Percentiles rank a stretch among this genome's conserved stretches.
phyloP scores from a whole-genome alignment of 2,797 vertebrate genomes.

The Neopelma chrysocephalum region DNA sequence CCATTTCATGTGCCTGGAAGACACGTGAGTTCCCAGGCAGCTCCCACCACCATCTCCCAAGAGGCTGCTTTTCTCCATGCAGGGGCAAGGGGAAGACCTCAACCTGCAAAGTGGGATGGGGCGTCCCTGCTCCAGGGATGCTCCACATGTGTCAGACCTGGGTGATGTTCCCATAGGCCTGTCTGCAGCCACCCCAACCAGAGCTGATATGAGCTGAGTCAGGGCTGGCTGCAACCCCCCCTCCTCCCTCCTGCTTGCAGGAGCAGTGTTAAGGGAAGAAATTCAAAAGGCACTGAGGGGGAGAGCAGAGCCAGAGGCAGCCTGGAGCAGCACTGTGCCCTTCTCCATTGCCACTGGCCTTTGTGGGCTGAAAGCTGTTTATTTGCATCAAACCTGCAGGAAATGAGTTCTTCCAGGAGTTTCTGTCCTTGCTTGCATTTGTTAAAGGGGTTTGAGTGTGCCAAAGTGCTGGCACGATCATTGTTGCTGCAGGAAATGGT shows the following conservation, averaged over 20 bases:
- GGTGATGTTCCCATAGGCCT: not conserved
- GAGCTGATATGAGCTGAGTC: not conserved
- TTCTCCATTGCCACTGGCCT: not conserved
- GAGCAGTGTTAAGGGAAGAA: not conserved
- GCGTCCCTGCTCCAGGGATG: not conserved
- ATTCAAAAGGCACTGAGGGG: not conserved
- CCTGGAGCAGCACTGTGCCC: not conserved
- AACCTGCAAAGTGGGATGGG: accelerated
- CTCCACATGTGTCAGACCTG: accelerated
- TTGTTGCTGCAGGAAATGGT: not conserved
- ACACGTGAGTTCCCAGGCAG: not conserved
- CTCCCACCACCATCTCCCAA: not conserved
- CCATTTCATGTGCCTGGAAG: not conserved
- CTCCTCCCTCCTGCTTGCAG: not conserved
- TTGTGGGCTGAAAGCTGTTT: not conserved
- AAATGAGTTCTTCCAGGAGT: not conserved
- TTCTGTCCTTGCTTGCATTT: not conserved
- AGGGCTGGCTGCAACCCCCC: not conserved
- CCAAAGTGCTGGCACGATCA: not conserved
- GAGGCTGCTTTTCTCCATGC: not conserved
- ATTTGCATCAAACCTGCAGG: not conserved
- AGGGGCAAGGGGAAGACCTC: not conserved
- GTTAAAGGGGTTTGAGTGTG: not conserved
- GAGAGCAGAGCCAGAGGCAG: not conserved
- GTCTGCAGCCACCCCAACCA: not conserved